Conservation (phyloP, 2,888 invertebrate genomes). For the Serripes groenlandicus region DNA sequence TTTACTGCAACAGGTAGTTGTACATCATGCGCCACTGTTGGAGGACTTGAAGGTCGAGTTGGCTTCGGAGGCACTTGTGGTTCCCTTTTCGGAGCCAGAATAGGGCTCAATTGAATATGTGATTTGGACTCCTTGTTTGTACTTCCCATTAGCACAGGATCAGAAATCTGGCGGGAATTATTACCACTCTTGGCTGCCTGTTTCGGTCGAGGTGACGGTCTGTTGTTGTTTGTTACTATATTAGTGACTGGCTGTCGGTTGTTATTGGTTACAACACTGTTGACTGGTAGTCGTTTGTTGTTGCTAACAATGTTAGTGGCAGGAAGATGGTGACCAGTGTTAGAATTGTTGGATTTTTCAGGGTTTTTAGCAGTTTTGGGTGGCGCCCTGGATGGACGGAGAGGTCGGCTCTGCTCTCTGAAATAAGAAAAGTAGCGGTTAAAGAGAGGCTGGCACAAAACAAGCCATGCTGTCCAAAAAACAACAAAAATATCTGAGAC, state of each 20-base stretch:
- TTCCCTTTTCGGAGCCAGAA: constrained; percentile 29
- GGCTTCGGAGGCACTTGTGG: constrained; percentile 52
- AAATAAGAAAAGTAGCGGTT: constrained; percentile 6
- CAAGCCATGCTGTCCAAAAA: too few relatives aligned
- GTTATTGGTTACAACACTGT: neutral
- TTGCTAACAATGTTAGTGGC: neutral
- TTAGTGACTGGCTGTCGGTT: constrained; percentile 4
- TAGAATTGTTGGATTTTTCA: neutral
- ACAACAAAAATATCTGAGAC: too few relatives aligned
- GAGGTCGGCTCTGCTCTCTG: constrained; percentile 52
- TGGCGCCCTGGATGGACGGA: constrained; percentile 47
- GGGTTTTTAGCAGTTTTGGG: constrained; percentile 45
- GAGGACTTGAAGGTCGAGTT: constrained; percentile 40
- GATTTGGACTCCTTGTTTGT: constrained; percentile 69
- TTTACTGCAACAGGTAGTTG: neutral
- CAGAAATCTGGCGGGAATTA: constrained; percentile 57
- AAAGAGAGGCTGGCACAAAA: too few relatives aligned
- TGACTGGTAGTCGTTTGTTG: neutral
- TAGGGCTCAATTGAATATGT: constrained; percentile 62
- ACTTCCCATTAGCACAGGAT: constrained; percentile 70
- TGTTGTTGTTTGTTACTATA: constrained; percentile 1
- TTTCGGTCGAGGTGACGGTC: constrained; percentile 28
- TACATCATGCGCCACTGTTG: neutral
- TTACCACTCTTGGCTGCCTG: constrained; percentile 4
- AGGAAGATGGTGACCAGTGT: neutral